Evolutionary conservation across 92 coral and sea anemone genomes (phyloP).

Genomic region (Anthopleura xanthogrammica): DNA sequence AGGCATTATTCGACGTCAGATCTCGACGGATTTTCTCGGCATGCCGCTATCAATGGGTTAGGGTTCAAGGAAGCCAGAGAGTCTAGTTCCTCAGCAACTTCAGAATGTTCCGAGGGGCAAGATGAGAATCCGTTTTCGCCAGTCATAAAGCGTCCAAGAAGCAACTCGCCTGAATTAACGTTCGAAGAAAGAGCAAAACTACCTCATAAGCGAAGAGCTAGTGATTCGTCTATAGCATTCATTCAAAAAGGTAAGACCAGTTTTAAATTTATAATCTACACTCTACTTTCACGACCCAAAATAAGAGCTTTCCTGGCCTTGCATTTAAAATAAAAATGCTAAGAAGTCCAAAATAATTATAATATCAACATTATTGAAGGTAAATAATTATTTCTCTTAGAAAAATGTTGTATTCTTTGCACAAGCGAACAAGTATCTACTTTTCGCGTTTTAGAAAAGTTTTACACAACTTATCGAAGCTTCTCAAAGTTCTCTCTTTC

Average conservation of each 20-base stretch:
- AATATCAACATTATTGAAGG: too few species aligned
- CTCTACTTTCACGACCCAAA: too few species aligned
- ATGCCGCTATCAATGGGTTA: constrained; percentile 55
- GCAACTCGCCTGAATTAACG: constrained; percentile 68
- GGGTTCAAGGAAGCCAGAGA: constrained; percentile 49
- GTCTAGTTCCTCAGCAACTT: constrained; percentile 74
- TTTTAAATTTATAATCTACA: not conserved
- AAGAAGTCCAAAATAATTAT: too few species aligned
- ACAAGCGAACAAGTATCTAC: too few species aligned
- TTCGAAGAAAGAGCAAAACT: constrained; percentile 22
- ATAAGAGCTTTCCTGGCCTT: too few species aligned
- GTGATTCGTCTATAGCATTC: constrained; percentile 34
- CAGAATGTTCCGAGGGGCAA: constrained; percentile 73
- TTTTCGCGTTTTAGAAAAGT: too few species aligned
- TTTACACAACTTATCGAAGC: not conserved
- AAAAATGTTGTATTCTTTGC: too few species aligned
- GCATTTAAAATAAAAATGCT: too few species aligned
- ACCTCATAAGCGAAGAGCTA: constrained; percentile 30
- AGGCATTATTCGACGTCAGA: constrained; percentile 73
- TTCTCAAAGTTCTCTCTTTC: not conserved
- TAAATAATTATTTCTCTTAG: too few species aligned
- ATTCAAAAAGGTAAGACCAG: constrained; percentile 32
- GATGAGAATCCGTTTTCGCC: constrained; percentile 81
- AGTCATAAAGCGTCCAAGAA: constrained; percentile 71
- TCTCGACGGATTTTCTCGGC: constrained; percentile 40